Conservation (phyloP, 2,888 invertebrate genomes). For the Polydrusus cervinus region DNA sequence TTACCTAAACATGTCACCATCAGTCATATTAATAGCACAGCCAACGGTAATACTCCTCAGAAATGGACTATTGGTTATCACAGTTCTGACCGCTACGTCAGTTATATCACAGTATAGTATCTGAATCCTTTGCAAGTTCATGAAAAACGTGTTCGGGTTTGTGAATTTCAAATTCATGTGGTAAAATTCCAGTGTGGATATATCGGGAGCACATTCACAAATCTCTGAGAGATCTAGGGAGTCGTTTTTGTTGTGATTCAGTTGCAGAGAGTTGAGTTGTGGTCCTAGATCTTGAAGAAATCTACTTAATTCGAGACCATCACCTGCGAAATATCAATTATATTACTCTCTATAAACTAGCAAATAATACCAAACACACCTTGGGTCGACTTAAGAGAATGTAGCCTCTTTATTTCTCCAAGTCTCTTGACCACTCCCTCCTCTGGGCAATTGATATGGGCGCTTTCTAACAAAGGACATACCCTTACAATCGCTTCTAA, state of each 20-base stretch:
- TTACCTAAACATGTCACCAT: slow-evolving; percentile 76
- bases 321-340: slow-evolving; percentile 32
- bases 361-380: slow-evolving; percentile 45
- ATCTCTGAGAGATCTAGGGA: slow-evolving; percentile 65
- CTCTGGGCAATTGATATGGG: slow-evolving; percentile 75
- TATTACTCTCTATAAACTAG: background rate
- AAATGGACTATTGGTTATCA: slow-evolving; percentile 77
- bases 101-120: slow-evolving; percentile 79
- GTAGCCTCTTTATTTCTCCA: slow-evolving; percentile 73
- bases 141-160: slow-evolving; percentile 74
- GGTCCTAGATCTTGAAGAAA: slow-evolving; percentile 73
- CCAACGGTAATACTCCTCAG: slow-evolving; percentile 78
- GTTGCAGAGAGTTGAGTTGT: slow-evolving; percentile 63
- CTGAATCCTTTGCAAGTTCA: slow-evolving; percentile 78
- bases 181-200: slow-evolving; percentile 79
- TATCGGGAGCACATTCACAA: slow-evolving; percentile 69
- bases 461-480: slow-evolving; percentile 78
- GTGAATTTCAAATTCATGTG: slow-evolving; percentile 77
- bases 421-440: slow-evolving; percentile 73
- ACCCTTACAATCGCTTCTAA: slow-evolving; percentile 76
- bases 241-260: slow-evolving; percentile 63
- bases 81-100: slow-evolving; percentile 74
- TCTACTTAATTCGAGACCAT: slow-evolving; percentile 73
- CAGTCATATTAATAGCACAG: slow-evolving; percentile 78
- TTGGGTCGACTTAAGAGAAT: slow-evolving; percentile 71